These are phyloP conservation scores for Cephus runcator DNA, from an alignment of 2,888 invertebrate genomes.

Conservation along the genomic window DNA sequence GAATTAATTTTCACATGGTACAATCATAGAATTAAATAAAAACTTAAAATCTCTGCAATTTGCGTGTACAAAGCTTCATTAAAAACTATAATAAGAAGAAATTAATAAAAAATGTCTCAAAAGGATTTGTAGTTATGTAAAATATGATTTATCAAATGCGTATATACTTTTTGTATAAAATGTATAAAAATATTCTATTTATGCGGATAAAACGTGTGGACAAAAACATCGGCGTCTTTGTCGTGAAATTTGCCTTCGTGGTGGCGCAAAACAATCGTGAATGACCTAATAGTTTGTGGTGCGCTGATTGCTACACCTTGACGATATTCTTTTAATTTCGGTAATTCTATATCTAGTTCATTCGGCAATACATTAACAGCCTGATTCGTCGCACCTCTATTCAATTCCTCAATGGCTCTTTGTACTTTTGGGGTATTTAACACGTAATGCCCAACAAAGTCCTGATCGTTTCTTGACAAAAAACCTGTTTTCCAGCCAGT, in stretches of 20 bases:
- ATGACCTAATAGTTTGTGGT: constrained; percentile 14
- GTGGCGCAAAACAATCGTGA: constrained; percentile 43
- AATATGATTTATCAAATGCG: neutral
- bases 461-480: constrained; percentile 38
- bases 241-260: constrained; percentile 23
- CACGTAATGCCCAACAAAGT: constrained; percentile 35
- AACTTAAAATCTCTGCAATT: neutral
- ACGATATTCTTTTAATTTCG: constrained; percentile 30
- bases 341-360: constrained; percentile 23
- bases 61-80: neutral
- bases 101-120: neutral
- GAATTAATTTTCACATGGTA: constrained; percentile 31
- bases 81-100: neutral
- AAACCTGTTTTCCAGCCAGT: constrained; percentile 42
- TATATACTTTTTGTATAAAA: neutral
- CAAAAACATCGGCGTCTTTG: constrained; percentile 38
- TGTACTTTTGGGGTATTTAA: constrained; percentile 21
- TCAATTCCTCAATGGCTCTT: constrained; percentile 34
- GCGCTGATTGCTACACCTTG: constrained; percentile 9
- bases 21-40: constrained; percentile 13
- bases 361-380: constrained; percentile 9
- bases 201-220: constrained; percentile 47
- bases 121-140: neutral
- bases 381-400: constrained; percentile 16
- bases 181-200: neutral